These are phyloP conservation scores for Drosophila eugracilis DNA, from an alignment of 1,140 invertebrate genomes.

Conservation along the genomic window DNA sequence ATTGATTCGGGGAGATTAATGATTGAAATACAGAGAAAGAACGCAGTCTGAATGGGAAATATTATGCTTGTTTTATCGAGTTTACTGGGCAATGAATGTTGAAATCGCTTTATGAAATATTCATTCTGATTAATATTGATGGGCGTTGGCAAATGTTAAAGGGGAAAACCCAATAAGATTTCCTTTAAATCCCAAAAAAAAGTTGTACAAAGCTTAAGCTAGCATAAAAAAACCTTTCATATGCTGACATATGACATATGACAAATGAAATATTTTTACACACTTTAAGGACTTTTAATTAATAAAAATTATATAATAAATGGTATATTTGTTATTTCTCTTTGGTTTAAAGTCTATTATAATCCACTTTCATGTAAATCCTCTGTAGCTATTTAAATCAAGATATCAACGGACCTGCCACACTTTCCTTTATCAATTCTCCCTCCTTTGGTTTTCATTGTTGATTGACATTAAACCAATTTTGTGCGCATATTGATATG, in stretches of 20 bases:
- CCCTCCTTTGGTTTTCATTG: slow-evolving; percentile 2
- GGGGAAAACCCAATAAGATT: slow-evolving; percentile 1
- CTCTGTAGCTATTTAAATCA: slow-evolving; percentile 4
- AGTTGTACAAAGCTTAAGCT: neutral
- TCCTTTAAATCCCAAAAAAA: neutral
- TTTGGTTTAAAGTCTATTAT: too few relatives aligned
- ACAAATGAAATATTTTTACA: neutral
- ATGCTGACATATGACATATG: too few relatives aligned
- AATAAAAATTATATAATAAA: too few relatives aligned
- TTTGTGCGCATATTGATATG: slow-evolving; percentile 72
- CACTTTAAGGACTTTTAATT: too few relatives aligned
- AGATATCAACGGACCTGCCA: too few relatives aligned
- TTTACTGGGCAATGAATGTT: slow-evolving; percentile 35
- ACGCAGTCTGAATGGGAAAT: slow-evolving; percentile 5
- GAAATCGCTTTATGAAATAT: slow-evolving; percentile 49
- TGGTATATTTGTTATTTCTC: neutral
- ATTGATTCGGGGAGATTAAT: slow-evolving; percentile 56
- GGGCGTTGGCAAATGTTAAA: slow-evolving; percentile 9
- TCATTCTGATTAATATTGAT: slow-evolving; percentile 52
- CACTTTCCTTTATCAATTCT: neutral
- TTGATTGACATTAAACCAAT: slow-evolving; percentile 76
- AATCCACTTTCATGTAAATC: neutral
- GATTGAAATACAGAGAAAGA: slow-evolving; percentile 35
- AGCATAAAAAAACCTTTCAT: neutral
- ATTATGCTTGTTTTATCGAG: slow-evolving; percentile 43